Base-by-base conservation (phyloP, 2,888 invertebrate species). In the Drosophila neoperkinsi region DNA sequence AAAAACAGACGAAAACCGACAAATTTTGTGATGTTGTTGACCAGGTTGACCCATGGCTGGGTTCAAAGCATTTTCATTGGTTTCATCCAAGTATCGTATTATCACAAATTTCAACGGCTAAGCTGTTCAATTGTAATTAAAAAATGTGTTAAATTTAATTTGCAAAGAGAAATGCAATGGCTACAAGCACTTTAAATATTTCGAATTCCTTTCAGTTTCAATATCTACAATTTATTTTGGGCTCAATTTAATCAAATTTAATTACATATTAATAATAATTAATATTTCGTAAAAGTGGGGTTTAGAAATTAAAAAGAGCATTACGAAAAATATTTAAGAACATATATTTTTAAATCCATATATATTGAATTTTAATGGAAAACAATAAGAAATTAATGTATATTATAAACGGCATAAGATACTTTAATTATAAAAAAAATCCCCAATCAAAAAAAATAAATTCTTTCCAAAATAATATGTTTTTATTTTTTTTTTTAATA, bases 11-110 rank as follows among this genome's bases (percentile, higher is more conserved):
- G 16, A 16, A 41, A 50, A 38, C 31, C 16, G 33, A 43, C n/a
- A 33, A 51, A 63, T 46, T 33, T 13, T 21, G 41, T 21, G 33
- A 7, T 68, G 68, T 59, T 67, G 25, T 46, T 46, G 46, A 46
- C 46, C 25, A 25, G 38, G 43, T 10, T 79, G 74, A 70, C 63
- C 63, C 51, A 66, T 63, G 52, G 66, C 21, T 34, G 38, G 36
- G 61, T 53, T 74, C 60, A 67, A 53, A 63, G 41, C 57, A 53
- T 31, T 36, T 53, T 49, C 43, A 43, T 65, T 65, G 56, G 51
- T 16, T 18, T 10, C 16, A 28, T 30, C 31, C 28, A 51, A 49
- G 25, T 33, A 28, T 25, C 18, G 5, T 41, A 16, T 56, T 61
- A 55, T 38, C 16, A 18, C 16, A 50, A 13, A 4, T 36, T 21